Percentiles rank a stretch among this genome's conserved stretches.
These are phyloP conservation scores for Ptilonorhynchus violaceus DNA, from an alignment of 2,113 vertebrate genomes.

Conservation along the genomic window DNA sequence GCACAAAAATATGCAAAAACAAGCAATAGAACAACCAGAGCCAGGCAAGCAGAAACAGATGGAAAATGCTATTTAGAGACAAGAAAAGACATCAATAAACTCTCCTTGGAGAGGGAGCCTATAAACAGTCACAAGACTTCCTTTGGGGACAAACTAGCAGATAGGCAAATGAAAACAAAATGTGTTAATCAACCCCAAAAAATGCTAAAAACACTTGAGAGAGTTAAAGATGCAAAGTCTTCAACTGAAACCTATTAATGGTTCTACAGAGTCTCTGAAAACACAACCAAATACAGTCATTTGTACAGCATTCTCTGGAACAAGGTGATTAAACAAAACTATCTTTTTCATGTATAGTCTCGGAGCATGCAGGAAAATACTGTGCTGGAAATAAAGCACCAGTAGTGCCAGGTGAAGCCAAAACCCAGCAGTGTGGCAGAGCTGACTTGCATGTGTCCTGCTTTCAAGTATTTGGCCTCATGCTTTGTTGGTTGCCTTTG, in stretches of 20 bases:
- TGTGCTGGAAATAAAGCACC: background rate
- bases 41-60: background rate
- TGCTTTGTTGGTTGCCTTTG: background rate
- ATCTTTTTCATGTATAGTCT: background rate
- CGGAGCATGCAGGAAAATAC: background rate
- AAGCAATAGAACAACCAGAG: background rate
- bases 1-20: background rate
- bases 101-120: background rate
- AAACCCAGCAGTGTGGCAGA: background rate
- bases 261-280: background rate
- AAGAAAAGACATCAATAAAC: background rate
- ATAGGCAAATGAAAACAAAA: background rate
- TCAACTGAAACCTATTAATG: background rate
- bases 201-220: background rate
- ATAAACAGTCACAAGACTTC: background rate
- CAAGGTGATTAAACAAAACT: background rate
- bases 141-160: background rate
- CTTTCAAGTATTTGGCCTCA: background rate
- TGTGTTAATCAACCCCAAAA: background rate
- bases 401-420: background rate
- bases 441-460: background rate
- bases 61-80: background rate
- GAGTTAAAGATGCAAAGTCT: background rate
- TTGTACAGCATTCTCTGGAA: background rate
- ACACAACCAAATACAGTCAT: background rate